Evolutionary conservation across 2,888 invertebrate species (phyloP).

Genomic region (Acleris holmiana): DNA sequence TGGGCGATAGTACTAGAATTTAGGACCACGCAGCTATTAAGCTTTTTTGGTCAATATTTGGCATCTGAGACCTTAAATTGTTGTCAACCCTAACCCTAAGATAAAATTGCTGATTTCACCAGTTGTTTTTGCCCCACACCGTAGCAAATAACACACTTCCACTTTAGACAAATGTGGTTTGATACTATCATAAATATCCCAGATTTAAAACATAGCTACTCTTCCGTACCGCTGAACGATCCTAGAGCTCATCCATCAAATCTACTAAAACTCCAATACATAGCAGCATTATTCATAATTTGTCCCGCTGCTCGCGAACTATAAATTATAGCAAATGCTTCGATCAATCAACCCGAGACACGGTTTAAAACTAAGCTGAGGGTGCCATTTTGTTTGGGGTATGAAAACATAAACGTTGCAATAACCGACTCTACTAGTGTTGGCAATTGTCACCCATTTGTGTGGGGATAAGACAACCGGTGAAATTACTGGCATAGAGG

Average conservation of each 20-base stretch:
- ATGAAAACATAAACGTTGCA: constrained; percentile 12
- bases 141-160: too few relatives aligned
- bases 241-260: constrained; percentile 31
- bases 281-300: constrained; percentile 38
- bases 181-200: neutral
- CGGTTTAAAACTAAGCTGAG: constrained; percentile 53
- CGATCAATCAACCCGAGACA: constrained; percentile 42
- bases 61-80: too few relatives aligned
- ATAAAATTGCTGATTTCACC: too few relatives aligned
- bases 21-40: too few relatives aligned
- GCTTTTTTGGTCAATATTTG: too few relatives aligned
- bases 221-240: constrained; percentile 22
- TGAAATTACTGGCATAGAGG: too few relatives aligned
- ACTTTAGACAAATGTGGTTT: too few relatives aligned
- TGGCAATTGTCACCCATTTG: neutral
- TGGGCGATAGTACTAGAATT: too few relatives aligned
- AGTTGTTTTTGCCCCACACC: too few relatives aligned
- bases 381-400: constrained; percentile 36
- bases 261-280: constrained; percentile 29
- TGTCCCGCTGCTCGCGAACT: constrained; percentile 37
- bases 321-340: constrained; percentile 39
- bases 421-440: neutral
- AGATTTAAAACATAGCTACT: neutral
- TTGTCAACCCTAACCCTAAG: too few relatives aligned
- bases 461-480: too few relatives aligned